These are phyloP conservation scores for Orientallactaga sibirica DNA, from an alignment of 2,797 vertebrate species.

Conservation along the genomic window DNA sequence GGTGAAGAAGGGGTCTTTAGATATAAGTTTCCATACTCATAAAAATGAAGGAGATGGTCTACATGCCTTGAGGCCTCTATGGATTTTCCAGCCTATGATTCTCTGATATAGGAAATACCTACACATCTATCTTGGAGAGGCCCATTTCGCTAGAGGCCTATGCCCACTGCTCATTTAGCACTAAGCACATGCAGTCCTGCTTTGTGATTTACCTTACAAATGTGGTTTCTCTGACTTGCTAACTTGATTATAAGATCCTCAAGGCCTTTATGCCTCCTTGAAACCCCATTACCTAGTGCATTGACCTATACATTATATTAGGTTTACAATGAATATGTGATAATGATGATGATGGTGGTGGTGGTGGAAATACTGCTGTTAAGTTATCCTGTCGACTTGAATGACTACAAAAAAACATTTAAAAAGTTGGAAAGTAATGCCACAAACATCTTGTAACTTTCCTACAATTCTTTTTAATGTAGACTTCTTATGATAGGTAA, in stretches of 20 bases:
- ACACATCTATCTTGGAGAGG: not conserved
- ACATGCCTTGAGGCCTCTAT: not conserved
- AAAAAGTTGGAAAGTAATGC: constrained; percentile 47
- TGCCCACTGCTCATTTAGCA: constrained; percentile 58
- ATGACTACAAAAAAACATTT: constrained; percentile 62
- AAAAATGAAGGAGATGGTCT: constrained; percentile 28
- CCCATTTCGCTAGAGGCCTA: constrained; percentile 46
- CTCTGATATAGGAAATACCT: not conserved
- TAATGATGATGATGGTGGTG: constrained; percentile 48
- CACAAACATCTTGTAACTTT: constrained; percentile 55
- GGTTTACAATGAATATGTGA: constrained; percentile 40
- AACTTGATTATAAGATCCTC: constrained; percentile 68
- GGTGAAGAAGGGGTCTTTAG: not conserved
- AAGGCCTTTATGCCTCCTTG: constrained; percentile 71
- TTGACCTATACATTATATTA: constrained; percentile 63
- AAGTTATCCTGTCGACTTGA: constrained; percentile 56
- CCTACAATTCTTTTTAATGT: constrained; percentile 30
- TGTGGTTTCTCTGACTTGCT: constrained; percentile 62
- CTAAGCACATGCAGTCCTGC: constrained; percentile 48
- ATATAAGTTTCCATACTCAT: not conserved
- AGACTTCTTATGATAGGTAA: constrained; percentile 10
- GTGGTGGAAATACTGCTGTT: not conserved
- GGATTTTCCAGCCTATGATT: constrained; percentile 16
- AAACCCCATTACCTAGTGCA: constrained; percentile 64
- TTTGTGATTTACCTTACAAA: constrained; percentile 73